Percentiles rank a stretch among this genome's conserved stretches.
Evolutionary conservation across 1,140 invertebrate genomes (phyloP).

Genomic region (Adoxophyes honmai): DNA sequence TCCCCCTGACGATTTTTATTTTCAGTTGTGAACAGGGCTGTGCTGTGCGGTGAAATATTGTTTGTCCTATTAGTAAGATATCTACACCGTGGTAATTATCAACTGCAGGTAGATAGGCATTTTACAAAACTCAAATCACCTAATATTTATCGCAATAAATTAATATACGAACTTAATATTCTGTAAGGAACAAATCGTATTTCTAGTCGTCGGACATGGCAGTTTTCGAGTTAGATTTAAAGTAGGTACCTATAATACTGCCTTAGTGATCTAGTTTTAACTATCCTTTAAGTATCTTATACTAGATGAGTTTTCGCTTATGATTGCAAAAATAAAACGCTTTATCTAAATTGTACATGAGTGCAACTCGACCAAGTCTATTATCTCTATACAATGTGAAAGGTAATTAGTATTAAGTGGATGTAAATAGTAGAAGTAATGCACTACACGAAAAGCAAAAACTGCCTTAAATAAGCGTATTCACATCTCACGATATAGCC

Average conservation of each 20-base stretch:
- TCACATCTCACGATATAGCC: constrained; percentile 72
- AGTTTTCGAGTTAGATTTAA: neutral
- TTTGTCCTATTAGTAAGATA: too few species aligned
- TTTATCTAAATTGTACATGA: constrained; percentile 39
- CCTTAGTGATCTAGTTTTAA: neutral
- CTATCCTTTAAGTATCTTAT: neutral
- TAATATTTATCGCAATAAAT: neutral
- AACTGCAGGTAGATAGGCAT: too few species aligned
- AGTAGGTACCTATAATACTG: neutral
- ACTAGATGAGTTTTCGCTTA: constrained; percentile 29
- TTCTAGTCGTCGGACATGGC: neutral
- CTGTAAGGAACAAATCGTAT: neutral
- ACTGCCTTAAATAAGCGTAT: constrained; percentile 66
- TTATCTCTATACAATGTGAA: constrained; percentile 23
- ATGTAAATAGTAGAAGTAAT: constrained; percentile 49
- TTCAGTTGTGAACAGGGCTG: too few species aligned
- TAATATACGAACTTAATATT: neutral
- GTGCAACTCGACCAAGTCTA: constrained; percentile 54
- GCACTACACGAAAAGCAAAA: constrained; percentile 54
- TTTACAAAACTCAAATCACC: too few species aligned
- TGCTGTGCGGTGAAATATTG: too few species aligned
- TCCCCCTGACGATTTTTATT: too few species aligned
- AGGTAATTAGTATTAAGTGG: constrained; percentile 31
- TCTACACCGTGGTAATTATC: too few species aligned
- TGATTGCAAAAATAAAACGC: constrained; percentile 36